Evolutionary conservation across 2,888 invertebrate species (phyloP), one percentile per base, ranked within the genome.

Genomic region (Cantharis rustica): DNA sequence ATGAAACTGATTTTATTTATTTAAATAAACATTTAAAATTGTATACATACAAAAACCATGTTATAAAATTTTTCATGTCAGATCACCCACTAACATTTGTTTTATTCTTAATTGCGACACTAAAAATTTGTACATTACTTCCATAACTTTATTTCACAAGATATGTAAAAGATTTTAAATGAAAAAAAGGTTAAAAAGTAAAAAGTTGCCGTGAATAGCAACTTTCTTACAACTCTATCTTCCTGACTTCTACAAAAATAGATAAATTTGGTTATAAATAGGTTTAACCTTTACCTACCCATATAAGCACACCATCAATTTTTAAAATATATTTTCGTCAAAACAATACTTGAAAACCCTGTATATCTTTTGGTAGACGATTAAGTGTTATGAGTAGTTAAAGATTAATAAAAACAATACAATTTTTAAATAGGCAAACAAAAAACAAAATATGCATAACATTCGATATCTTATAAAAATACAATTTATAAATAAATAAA

Each of bases 401-500:
- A 47, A 47, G 47, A 47, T 47, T 47, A 47, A 47, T 47, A 47
- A 72, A 61, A 71, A 72, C 31, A 47, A 31, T 26, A 66, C 66
- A 64, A 63, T 31, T 64, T 71, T 71, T 31, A 10, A 27, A 66
- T 10, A 61, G 69, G 16, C 71, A 66, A 72, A 13, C 66, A 64
- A 75, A 69, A 68, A 77, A 68, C 71, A 63, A 72, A 61, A 26
- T 31, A 63, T 47, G 26, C n/a, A 64, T 63, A 75, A 71, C 31
- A 64, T 72, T 63, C 69, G 62, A 73, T 31, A 76, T 61, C 16
- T 71, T 77, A 76, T 73, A 76, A 76, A 76, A 76, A 76, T 76
- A 76, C 71, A 68, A 47, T 69, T n/a, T 71, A 20, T 71, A 71
- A 77, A 78, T 77, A 77, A 77, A 74, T 69, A 78, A 71, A 79